Conservation (phyloP, 2,888 invertebrate species). For the Caradrina kadenii region DNA sequence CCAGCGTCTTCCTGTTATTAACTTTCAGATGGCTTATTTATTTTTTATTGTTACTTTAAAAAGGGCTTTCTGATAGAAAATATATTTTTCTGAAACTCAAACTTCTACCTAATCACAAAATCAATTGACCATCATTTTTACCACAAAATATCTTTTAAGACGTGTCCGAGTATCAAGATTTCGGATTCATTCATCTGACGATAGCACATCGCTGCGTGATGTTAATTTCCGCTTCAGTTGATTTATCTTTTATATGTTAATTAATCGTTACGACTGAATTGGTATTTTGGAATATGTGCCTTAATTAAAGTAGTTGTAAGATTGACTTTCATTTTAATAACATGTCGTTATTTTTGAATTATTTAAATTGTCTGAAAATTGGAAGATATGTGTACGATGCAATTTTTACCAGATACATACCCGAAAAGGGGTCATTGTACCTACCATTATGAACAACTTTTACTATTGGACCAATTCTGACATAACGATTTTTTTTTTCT, state of each 20-base stretch:
- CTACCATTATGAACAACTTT: no score
- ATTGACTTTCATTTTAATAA: constrained; percentile 2
- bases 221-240: constrained; percentile 61
- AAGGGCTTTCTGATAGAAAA: no score
- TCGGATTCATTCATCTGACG: constrained; percentile 37
- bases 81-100: no score
- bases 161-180: constrained; percentile 51
- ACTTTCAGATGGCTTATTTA: no score
- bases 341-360: background rate
- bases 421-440: no score
- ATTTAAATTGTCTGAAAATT: background rate
- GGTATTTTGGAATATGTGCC: constrained; percentile 15
- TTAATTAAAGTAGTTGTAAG: constrained; percentile 18
- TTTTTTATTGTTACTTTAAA: no score
- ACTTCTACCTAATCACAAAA: no score
- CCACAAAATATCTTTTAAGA: constrained; percentile 17
- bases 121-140: background rate
- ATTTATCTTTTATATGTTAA: constrained; percentile 57
- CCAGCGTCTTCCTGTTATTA: no score
- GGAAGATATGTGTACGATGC: background rate
- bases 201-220: constrained; percentile 52
- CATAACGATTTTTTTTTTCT: no score
- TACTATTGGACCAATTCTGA: no score
- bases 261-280: constrained; percentile 40
- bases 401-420: no score